These are phyloP conservation scores for Eudemis profundana DNA, from an alignment of 2,888 invertebrate genomes.

Conservation along the genomic window DNA sequence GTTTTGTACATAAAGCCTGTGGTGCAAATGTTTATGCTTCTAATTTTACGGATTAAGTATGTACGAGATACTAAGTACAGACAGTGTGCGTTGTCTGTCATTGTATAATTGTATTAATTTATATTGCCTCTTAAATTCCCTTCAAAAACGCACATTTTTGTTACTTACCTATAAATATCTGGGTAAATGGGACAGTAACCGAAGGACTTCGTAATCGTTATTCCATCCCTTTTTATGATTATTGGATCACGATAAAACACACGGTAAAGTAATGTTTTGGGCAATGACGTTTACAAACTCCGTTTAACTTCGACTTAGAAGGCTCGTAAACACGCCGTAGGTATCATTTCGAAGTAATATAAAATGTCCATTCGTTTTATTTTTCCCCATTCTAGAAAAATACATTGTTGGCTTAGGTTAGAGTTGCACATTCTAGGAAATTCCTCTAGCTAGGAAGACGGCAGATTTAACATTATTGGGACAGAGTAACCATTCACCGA, in stretches of 20 bases:
- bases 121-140: too few species aligned
- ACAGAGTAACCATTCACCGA: too few species aligned
- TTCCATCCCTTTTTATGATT: conserved; percentile 33
- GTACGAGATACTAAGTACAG: too few species aligned
- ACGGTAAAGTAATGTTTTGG: conserved; percentile 26
- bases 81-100: too few species aligned
- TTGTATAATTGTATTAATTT: too few species aligned
- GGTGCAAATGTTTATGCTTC: too few species aligned
- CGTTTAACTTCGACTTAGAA: conserved; percentile 52
- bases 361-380: conserved; percentile 2
- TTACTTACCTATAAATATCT: background rate
- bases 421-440: too few species aligned
- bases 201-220: conserved; percentile 27
- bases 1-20: too few species aligned
- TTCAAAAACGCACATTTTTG: background rate
- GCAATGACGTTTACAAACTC: conserved; percentile 47
- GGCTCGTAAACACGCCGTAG: conserved; percentile 62
- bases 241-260: conserved; percentile 37
- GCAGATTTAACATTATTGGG: too few species aligned
- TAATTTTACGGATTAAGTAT: too few species aligned
- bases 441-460: too few species aligned
- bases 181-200: conserved; percentile 26
- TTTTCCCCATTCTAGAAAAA: conserved; percentile 11
- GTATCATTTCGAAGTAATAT: conserved; percentile 21
- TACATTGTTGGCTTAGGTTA: background rate